Base-by-base conservation (phyloP, 1,140 invertebrate genomes). In the Berghia stephanieae region DNA sequence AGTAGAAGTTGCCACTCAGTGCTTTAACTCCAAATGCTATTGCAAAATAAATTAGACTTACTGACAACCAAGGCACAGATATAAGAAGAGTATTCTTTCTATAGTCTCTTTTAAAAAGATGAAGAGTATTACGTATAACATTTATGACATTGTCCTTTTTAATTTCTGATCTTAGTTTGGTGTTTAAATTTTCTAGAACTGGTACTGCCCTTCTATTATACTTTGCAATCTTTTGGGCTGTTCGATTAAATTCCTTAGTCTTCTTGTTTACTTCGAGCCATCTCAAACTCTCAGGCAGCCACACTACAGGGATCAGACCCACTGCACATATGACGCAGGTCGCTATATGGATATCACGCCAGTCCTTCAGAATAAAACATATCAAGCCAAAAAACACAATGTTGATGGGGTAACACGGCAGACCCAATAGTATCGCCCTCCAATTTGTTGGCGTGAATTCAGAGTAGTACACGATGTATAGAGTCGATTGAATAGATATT, bases 271-370 rank as follows among this genome's bases (percentile, higher is more conserved):
- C 68, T 24, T 75, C 57, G 27, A 84, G 67, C 82, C 82, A 84
- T 34, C 83, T 77, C 5, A 80, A 42, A 40, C 80, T 82, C 55
- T 84, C 83, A 8, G 83, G 83, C 16, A 83, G 60, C 40, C 21
- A 67, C 49, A 21, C 31, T 1, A 43, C 34, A 57, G 34, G 8
- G 21, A 40, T 1, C n/a, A 57, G 40, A 72, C 24, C 16, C 21
- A 52, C 34, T n/a, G 34, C 34, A 31, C 18, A 34, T n/a, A 27
- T n/a, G 21, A 63, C 69, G 21, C 34, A 36, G 3, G 34, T 57
- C n/a, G 76, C 27, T 2, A 78, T 38, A 43, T 78, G 76, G 27
- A 78, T 8, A 24, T 71, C 42, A 13, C 21, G 44, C 67, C 67
- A 78, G 55, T 78, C 42, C 24, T 36, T 67, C 4, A 70, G 38